These are phyloP conservation scores for Aspidiotus destructor DNA, from an alignment of 2,888 invertebrate genomes.

Conservation along the genomic window DNA sequence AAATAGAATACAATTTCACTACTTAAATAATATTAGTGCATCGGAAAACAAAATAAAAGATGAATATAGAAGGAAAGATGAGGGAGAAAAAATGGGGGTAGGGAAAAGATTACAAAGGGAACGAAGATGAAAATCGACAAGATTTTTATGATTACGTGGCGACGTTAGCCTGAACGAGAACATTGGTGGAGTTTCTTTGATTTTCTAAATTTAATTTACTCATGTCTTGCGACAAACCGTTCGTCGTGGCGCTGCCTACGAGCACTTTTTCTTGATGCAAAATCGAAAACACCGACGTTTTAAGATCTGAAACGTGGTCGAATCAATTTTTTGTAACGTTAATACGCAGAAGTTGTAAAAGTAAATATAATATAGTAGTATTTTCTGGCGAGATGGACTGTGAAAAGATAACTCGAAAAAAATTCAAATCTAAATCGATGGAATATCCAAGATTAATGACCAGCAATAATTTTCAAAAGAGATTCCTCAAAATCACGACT, in stretches of 20 bases:
- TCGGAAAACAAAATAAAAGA: too few species aligned
- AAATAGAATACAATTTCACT: too few species aligned
- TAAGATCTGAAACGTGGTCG: conserved; percentile 1
- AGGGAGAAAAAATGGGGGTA: too few species aligned
- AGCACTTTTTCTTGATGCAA: conserved; percentile 21
- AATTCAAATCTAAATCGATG: too few species aligned
- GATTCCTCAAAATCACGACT: too few species aligned
- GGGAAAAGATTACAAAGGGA: too few species aligned
- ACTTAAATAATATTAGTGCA: too few species aligned
- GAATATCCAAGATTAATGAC: too few species aligned
- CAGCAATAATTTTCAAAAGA: too few species aligned
- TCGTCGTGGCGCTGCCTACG: neutral
- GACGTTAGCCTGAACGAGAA: neutral
- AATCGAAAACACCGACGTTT: conserved; percentile 11
- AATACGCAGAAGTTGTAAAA: neutral
- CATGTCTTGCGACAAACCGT: conserved; percentile 9
- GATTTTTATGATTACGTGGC: neutral
- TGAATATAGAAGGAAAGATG: too few species aligned
- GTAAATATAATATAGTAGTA: neutral
- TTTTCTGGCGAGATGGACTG: neutral
- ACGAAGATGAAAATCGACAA: neutral
- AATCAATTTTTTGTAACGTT: neutral
- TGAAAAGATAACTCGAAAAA: too few species aligned
- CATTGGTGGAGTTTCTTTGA: conserved; percentile 5
- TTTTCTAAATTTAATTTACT: conserved; percentile 17